Percentiles rank a stretch among this genome's conserved stretches.
These are phyloP conservation scores for Alosa alosa DNA, from an alignment of 2,113 vertebrate species.

Conservation along the genomic window DNA sequence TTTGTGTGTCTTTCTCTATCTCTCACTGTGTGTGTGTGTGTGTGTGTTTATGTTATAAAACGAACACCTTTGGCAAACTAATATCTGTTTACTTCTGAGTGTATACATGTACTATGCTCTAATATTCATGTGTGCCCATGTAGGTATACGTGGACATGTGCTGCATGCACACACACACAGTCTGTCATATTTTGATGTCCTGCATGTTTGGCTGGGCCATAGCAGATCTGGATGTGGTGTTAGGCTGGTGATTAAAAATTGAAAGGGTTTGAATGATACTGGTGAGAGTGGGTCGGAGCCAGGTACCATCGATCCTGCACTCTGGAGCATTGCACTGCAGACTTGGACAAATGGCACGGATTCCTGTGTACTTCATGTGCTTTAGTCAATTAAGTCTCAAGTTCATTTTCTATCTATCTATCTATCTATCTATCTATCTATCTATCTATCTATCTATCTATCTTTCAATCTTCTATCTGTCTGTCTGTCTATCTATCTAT, in stretches of 20 bases:
- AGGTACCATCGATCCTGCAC: constrained; percentile 64
- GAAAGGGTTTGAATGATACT: constrained; percentile 71
- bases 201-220: constrained; percentile 32
- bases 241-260: constrained; percentile 73
- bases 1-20: constrained; percentile 19
- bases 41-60: constrained; percentile 9
- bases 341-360: constrained; percentile 28
- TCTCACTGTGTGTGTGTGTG: constrained; percentile 35
- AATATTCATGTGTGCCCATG: constrained; percentile 7
- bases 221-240: constrained; percentile 57
- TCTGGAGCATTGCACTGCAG: constrained; percentile 49
- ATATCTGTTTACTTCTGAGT: background rate
- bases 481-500: background rate
- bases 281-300: constrained; percentile 60
- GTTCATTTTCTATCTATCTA: background rate
- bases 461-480: background rate
- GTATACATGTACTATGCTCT: background rate
- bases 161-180: background rate
- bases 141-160: background rate
- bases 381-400: background rate
- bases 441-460: background rate
- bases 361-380: background rate
- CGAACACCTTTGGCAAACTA: constrained; percentile 1
- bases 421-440: background rate
- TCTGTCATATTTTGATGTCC: background rate